These are phyloP conservation scores for Atrichornis clamosus DNA, from an alignment of 2,113 vertebrate genomes.

Conservation along the genomic window DNA sequence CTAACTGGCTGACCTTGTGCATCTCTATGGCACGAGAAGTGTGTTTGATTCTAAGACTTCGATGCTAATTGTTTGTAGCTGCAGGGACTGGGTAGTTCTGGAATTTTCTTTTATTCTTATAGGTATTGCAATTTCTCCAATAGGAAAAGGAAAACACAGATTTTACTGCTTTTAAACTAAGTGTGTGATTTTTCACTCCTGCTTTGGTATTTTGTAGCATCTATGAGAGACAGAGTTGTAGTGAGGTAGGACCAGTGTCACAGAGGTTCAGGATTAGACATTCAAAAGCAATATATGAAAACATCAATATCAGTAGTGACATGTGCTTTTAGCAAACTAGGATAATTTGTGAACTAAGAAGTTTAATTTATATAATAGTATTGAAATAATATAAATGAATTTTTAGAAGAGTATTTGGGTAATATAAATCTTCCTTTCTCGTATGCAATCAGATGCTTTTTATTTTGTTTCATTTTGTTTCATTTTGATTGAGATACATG, in stretches of 20 bases:
- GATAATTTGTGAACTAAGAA: neutral
- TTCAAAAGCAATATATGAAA: neutral
- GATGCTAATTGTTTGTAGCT: neutral
- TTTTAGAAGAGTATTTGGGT: neutral
- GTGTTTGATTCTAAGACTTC: neutral
- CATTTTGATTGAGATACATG: neutral
- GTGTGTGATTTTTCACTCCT: neutral
- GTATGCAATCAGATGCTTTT: neutral
- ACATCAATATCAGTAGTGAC: neutral
- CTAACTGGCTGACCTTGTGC: neutral
- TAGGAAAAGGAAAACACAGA: neutral
- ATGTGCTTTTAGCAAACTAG: neutral
- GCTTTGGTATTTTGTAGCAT: neutral
- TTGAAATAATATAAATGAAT: neutral
- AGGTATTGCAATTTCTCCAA: neutral
- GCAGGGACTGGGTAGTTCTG: neutral
- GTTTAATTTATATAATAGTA: neutral
- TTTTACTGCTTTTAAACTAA: neutral
- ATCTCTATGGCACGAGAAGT: accelerated
- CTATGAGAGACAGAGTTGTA: neutral
- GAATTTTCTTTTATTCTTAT: neutral
- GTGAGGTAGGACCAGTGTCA: neutral
- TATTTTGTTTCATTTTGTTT: neutral
- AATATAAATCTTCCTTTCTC: neutral
- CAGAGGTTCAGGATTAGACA: neutral